Conservation (phyloP, 2,797 vertebrate genomes). For the Lithobates pipiens region DNA sequence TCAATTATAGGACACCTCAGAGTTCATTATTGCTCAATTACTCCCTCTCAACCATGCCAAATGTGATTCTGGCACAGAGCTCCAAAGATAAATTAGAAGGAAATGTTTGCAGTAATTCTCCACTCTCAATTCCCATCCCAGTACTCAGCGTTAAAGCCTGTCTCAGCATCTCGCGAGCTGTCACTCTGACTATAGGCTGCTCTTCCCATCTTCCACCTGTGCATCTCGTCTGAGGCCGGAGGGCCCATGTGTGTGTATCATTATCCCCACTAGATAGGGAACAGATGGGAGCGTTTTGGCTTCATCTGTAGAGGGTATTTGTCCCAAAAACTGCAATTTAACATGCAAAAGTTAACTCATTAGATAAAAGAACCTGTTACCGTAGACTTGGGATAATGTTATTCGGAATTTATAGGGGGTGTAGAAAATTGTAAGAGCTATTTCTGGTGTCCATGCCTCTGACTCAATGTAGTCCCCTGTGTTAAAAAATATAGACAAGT, state of each 20-base stretch:
- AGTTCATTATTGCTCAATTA: slow-evolving; percentile 87
- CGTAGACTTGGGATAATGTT: too few relatives aligned
- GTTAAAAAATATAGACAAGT: too few relatives aligned
- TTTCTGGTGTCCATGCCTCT: too few relatives aligned
- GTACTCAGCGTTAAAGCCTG: slow-evolving; percentile 75
- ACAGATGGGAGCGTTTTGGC: background rate
- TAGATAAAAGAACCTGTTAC: too few relatives aligned
- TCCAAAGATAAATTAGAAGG: slow-evolving; percentile 87
- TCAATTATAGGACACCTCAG: slow-evolving; percentile 92
- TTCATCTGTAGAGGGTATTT: too few relatives aligned
- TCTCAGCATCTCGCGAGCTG: slow-evolving; percentile 63
- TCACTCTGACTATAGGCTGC: slow-evolving; percentile 10
- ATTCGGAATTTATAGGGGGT: too few relatives aligned
- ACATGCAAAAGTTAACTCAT: too few relatives aligned
- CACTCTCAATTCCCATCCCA: slow-evolving; percentile 78
- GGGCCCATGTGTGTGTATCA: background rate
- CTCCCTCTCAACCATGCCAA: slow-evolving; percentile 88
- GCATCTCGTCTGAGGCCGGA: background rate
- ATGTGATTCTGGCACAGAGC: slow-evolving; percentile 88
- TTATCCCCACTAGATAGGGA: background rate
- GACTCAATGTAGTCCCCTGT: too few relatives aligned
- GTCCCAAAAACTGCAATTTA: too few relatives aligned
- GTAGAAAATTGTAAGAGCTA: too few relatives aligned
- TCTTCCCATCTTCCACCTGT: slow-evolving; percentile 66
- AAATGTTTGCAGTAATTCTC: slow-evolving; percentile 83